phyloP scores from a whole-genome alignment of 2,797 vertebrate genomes.

The Myoxocephalus aenaeus region DNA sequence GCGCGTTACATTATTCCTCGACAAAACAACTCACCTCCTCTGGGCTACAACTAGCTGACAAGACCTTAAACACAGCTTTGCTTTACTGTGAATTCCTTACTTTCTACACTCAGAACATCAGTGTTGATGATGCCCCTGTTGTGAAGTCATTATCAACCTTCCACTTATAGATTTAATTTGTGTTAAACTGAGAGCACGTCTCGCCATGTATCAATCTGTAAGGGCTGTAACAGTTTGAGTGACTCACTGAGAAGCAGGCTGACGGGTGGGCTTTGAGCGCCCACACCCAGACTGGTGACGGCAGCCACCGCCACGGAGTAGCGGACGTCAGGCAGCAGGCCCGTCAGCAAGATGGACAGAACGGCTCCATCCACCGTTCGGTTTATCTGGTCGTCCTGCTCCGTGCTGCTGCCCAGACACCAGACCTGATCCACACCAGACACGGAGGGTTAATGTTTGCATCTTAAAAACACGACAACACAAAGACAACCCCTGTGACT shows the following conservation, averaged over 20 bases:
- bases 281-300: slow-evolving; percentile 90
- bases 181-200: slow-evolving; percentile 18
- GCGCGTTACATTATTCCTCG: neutral
- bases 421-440: slow-evolving; percentile 85
- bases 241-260: slow-evolving; percentile 91
- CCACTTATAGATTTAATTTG: slow-evolving; percentile 18
- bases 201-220: slow-evolving; percentile 29
- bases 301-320: slow-evolving; percentile 91
- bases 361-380: slow-evolving; percentile 88
- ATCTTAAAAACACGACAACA: slow-evolving; percentile 4
- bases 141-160: slow-evolving; percentile 14
- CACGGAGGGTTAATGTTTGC: slow-evolving; percentile 8
- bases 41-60: neutral
- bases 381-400: slow-evolving; percentile 90
- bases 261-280: slow-evolving; percentile 87
- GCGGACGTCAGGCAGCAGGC: slow-evolving; percentile 86
- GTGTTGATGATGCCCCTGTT: neutral
- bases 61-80: neutral
- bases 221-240: slow-evolving; percentile 48
- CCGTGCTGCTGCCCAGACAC: slow-evolving; percentile 86
- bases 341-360: slow-evolving; percentile 85
- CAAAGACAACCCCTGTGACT: neutral
- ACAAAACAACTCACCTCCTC: neutral
- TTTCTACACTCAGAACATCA: slow-evolving; percentile 18
- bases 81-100: neutral